phyloP scores from a whole-genome alignment of 2,888 invertebrate species.

The Polydrusus cervinus region DNA sequence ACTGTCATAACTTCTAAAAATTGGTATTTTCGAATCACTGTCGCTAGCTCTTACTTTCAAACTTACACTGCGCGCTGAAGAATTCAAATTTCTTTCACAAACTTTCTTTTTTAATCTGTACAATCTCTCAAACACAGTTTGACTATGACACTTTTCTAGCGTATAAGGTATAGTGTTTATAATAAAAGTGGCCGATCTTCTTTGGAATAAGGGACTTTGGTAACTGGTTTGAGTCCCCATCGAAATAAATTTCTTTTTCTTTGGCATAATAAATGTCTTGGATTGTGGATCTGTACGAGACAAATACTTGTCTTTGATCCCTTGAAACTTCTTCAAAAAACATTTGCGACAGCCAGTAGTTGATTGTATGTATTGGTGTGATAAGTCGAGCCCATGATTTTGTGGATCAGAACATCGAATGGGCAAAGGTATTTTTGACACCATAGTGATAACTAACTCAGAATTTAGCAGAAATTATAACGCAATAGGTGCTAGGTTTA shows the following conservation, averaged over 20 bases:
- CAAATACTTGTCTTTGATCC: neutral
- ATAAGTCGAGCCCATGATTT: too few relatives aligned
- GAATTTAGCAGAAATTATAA: too few relatives aligned
- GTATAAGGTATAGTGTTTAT: neutral
- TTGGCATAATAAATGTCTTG: neutral
- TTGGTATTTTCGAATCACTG: neutral
- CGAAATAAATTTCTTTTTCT: neutral
- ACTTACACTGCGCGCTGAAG: neutral
- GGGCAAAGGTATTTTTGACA: too few relatives aligned
- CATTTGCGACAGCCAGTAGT: too few relatives aligned
- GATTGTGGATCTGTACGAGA: neutral
- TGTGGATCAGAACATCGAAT: too few relatives aligned
- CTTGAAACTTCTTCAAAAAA: too few relatives aligned
- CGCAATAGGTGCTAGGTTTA: too few relatives aligned
- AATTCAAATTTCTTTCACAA: neutral
- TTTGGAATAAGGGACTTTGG: neutral
- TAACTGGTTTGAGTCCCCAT: conserved; percentile 9
- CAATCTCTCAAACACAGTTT: conserved; percentile 1
- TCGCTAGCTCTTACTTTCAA: neutral
- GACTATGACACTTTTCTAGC: neutral
- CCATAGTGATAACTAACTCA: too few relatives aligned
- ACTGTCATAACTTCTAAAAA: too few relatives aligned
- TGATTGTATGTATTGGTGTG: too few relatives aligned
- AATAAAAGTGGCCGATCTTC: neutral
- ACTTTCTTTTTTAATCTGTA: neutral